Conservation (phyloP, 2,113 vertebrate genomes). For the human region GRCh38 chr20:17463501-17464000, state of each 20-base stretch:
- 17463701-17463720: too few relatives aligned
- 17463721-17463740: not conserved
- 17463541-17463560: too few relatives aligned
- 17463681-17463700: too few relatives aligned
- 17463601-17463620: too few relatives aligned
- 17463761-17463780: not conserved
- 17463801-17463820: not conserved
- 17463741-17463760: not conserved
- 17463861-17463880: not conserved
- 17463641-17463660: too few relatives aligned
- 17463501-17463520: too few relatives aligned
- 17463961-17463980: not conserved
- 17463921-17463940: not conserved
- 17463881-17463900: slow-evolving; percentile 8
- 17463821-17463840: not conserved
- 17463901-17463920: not conserved
- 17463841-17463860: not conserved
- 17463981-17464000: not conserved
- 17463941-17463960: not conserved
- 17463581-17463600: too few relatives aligned
- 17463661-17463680: too few relatives aligned
- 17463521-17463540: too few relatives aligned
- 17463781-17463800: not conserved
- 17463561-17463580: too few relatives aligned
- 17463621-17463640: too few relatives aligned